These are phyloP conservation scores for Natator depressus DNA, from an alignment of 2,113 vertebrate genomes.

Conservation along the genomic window DNA sequence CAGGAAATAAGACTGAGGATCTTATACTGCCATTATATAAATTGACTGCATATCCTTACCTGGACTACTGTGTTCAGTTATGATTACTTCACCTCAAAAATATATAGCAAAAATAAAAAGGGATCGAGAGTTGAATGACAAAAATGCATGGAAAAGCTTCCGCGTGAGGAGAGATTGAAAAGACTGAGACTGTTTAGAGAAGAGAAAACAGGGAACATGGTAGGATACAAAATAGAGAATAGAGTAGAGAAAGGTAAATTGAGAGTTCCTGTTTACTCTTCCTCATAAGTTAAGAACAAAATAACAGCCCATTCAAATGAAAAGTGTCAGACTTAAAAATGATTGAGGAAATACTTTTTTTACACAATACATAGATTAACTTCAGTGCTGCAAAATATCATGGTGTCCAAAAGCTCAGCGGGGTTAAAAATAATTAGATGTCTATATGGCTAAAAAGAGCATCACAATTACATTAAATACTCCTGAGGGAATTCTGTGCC, in stretches of 20 bases:
- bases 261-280: background rate
- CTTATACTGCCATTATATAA: background rate
- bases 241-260: background rate
- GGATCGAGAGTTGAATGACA: background rate
- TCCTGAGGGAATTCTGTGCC: too few species aligned
- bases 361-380: background rate
- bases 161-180: background rate
- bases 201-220: background rate
- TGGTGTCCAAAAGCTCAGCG: background rate
- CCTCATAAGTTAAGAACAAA: background rate
- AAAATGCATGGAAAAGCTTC: background rate
- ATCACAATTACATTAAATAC: too few species aligned
- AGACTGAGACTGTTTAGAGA: background rate
- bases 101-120: background rate
- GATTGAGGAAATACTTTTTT: background rate
- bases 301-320: background rate
- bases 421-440: background rate
- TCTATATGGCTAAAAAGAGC: background rate
- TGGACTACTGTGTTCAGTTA: background rate
- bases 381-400: background rate
- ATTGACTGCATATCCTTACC: background rate
- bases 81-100: background rate
- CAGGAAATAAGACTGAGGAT: background rate
- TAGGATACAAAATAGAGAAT: background rate
- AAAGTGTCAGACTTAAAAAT: background rate